Evolutionary conservation across 2,797 vertebrate genomes (phyloP).

Genomic region (Tiaroga cobitis): DNA sequence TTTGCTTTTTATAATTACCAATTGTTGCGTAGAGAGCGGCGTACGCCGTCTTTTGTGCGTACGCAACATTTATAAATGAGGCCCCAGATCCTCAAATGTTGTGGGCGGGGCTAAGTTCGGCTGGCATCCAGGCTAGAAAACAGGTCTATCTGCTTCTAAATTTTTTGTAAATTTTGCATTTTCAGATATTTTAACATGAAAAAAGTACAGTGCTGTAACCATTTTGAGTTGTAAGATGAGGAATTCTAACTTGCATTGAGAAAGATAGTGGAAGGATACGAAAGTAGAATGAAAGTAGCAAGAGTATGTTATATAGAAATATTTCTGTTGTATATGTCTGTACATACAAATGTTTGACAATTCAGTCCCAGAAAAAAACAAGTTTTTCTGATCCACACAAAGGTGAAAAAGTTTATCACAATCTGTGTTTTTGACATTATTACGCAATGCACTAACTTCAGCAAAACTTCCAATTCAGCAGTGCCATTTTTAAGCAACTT

Average conservation of each 20-base stretch:
- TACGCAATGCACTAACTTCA: not conserved
- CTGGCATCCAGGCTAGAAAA: too few relatives aligned
- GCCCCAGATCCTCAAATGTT: too few relatives aligned
- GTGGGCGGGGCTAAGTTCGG: too few relatives aligned
- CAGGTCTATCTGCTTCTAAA: not conserved
- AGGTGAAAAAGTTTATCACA: not conserved
- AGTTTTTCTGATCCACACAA: not conserved
- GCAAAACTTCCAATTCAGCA: not conserved
- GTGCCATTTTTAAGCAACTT: constrained; percentile 12
- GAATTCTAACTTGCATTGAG: not conserved
- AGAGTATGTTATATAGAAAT: not conserved
- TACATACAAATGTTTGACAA: not conserved
- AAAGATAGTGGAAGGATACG: not conserved
- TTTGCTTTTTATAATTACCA: too few relatives aligned
- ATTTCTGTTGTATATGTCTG: not conserved
- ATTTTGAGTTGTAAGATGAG: too few relatives aligned
- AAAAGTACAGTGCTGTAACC: too few relatives aligned
- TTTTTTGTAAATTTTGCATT: too few relatives aligned
- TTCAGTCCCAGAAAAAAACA: not conserved
- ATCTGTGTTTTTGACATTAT: not conserved
- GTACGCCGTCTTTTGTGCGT: too few relatives aligned
- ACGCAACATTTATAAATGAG: too few relatives aligned
- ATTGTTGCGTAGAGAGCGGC: too few relatives aligned
- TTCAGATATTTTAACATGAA: too few relatives aligned
- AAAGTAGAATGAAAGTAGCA: not conserved